Conservation (phyloP, 2,888 invertebrate genomes). For the Nezara viridula region DNA sequence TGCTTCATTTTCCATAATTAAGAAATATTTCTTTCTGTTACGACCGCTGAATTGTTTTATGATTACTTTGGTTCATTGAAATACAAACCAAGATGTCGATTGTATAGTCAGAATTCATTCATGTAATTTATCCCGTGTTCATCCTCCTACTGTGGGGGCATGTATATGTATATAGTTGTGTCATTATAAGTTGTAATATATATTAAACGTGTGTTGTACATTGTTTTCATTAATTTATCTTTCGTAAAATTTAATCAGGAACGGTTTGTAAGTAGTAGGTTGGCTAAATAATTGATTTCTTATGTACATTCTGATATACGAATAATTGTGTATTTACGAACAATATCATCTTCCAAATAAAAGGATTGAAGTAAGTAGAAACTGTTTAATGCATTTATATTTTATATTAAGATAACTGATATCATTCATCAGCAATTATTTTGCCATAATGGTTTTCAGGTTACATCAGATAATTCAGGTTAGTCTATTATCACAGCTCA, state of each 20-base stretch:
- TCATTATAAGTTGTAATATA: conserved; percentile 65
- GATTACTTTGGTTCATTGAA: conserved; percentile 32
- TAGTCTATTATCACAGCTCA: conserved; percentile 55
- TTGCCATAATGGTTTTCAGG: conserved; percentile 57
- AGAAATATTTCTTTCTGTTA: neutral
- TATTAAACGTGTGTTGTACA: conserved; percentile 64
- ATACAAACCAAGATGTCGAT: conserved; percentile 65
- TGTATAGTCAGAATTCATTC: conserved; percentile 66
- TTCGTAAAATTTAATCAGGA: conserved; percentile 48
- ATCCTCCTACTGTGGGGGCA: conserved; percentile 66
- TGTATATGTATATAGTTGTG: conserved; percentile 66
- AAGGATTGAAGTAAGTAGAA: conserved; percentile 52
- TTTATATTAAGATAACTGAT: neutral
- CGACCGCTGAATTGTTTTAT: neutral
- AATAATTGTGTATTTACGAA: conserved; percentile 55
- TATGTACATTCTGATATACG: conserved; percentile 53
- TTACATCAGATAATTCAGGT: conserved; percentile 59
- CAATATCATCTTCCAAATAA: conserved; percentile 26
- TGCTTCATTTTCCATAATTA: neutral
- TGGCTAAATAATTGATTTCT: conserved; percentile 57
- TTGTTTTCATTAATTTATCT: conserved; percentile 55
- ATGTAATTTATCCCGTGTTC: conserved; percentile 66
- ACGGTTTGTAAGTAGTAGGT: conserved; percentile 49
- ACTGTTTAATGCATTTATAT: neutral
- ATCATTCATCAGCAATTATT: conserved; percentile 39